phyloP scores from a whole-genome alignment of 1,140 invertebrate species.

The Drosophila biarmipes region DNA sequence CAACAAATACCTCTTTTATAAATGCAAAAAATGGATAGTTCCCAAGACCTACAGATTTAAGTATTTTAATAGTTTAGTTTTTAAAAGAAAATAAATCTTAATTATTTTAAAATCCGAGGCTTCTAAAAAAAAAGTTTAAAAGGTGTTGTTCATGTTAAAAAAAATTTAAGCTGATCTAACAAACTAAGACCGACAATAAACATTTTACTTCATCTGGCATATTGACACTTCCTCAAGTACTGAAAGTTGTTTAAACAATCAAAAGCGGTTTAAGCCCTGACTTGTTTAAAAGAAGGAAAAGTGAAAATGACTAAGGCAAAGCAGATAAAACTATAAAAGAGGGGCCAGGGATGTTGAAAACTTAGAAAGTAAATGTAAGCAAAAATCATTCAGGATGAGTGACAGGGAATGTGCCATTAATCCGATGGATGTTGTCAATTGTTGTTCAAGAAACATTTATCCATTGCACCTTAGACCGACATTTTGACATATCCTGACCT shows the following conservation, averaged over 20 bases:
- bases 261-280: conserved; percentile 1
- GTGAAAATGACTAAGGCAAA: background rate
- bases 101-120: background rate
- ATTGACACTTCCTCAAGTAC: conserved; percentile 9
- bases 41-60: too few species aligned
- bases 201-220: conserved; percentile 5
- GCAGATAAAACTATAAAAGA: too few species aligned
- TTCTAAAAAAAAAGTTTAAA: background rate
- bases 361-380: conserved; percentile 8
- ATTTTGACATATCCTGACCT: conserved; percentile 23
- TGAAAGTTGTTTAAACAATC: conserved; percentile 27
- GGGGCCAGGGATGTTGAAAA: background rate
- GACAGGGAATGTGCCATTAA: background rate
- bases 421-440: background rate
- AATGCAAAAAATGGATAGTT: too few species aligned
- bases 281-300: background rate
- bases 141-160: background rate
- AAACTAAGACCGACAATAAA: background rate
- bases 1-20: too few species aligned
- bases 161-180: background rate
- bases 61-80: too few species aligned
- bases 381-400: background rate
- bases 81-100: background rate
- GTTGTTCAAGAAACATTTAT: conserved; percentile 3
- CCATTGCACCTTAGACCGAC: conserved; percentile 26